Percentiles rank a stretch among this genome's conserved stretches.
Conservation (phyloP, 1,140 invertebrate species). For the Antheraea mylitta region DNA sequence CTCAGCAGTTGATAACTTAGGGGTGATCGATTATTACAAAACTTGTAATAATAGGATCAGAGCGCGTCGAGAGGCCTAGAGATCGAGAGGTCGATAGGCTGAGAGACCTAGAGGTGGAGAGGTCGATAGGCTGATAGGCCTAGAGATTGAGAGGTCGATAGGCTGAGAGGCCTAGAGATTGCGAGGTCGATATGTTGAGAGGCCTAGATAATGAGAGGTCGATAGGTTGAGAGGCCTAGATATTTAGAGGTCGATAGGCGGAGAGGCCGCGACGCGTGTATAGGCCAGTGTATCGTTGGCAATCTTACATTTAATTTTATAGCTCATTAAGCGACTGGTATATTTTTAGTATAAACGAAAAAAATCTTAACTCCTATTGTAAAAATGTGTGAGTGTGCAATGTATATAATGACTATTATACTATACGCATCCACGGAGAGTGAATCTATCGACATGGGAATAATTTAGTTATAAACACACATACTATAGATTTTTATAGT, state of each 20-base stretch:
- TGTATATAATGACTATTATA: constrained; percentile 60
- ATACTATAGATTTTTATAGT: constrained; percentile 2
- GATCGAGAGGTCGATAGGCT: too few relatives aligned
- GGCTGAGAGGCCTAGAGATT: too few relatives aligned
- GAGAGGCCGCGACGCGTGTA: constrained; percentile 24
- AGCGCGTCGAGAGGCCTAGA: background rate
- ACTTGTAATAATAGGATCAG: background rate
- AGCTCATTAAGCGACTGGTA: constrained; percentile 75
- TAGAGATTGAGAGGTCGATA: too few relatives aligned
- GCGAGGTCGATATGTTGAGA: too few relatives aligned
- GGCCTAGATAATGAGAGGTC: background rate
- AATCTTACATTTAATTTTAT: constrained; percentile 68
- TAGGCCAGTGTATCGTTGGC: constrained; percentile 75
- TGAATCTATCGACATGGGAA: constrained; percentile 35
- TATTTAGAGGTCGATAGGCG: too few relatives aligned
- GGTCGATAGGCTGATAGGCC: too few relatives aligned
- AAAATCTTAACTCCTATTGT: constrained; percentile 66
- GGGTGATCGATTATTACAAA: background rate
- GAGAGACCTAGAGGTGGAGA: too few relatives aligned
- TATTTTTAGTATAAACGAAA: constrained; percentile 65
- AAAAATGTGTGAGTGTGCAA: constrained; percentile 74
- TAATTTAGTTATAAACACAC: constrained; percentile 40
- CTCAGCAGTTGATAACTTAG: background rate
- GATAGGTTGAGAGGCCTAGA: too few relatives aligned
- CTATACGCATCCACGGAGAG: constrained; percentile 49